Base-by-base conservation (phyloP, 2,113 vertebrate species). In the Neolamprologus devosi region DNA sequence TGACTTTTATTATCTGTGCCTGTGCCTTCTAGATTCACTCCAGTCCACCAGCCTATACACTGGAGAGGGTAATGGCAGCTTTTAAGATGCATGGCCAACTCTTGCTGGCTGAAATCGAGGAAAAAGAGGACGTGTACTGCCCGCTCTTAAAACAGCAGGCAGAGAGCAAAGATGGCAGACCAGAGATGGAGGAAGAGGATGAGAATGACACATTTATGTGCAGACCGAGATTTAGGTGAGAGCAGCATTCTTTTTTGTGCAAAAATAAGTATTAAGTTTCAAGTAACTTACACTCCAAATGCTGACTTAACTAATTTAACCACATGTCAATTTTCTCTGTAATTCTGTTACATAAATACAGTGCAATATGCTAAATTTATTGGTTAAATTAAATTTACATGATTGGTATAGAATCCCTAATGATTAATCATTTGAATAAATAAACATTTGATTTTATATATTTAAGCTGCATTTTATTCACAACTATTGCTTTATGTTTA, bases 61-160 rank as follows among this genome's bases (percentile, higher is more conserved):
- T 98, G 90, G 97, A 97, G 53, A 94, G 94, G 86, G 91, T 98
- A 92, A 96, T 98, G 92, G 97, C 97, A 33, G 95, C 96, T 88
- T 98, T 98, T 92, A 97, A 90, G 91, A 96, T 96, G 83, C 97
- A 96, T 55, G 97, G 96, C 81, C 97, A 97, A 30, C 96, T 98
- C 93, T 94, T 97, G 80, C 86, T 98, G 91, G 96, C 96, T 63
- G 95, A 96, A 85, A 93, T 97, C 83, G 97, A 99, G 92, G 97
- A 97, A 86, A 97, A 97, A 82, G 97, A 98, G 82, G 94, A 97
- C 88, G 97, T 98, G 54, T 96, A 97, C 88, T 96, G 95, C 86
- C 95, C 93, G 47, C 93, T 94, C 8, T 91, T 96, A 82, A 95
- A 96, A 91, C 96, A 96, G 87, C 95, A 55, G 94, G 6, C 21